Evolutionary conservation across 2,113 vertebrate genomes (phyloP), one percentile per base, ranked within the genome.

Genomic region (Ramphastos sulfuratus): DNA sequence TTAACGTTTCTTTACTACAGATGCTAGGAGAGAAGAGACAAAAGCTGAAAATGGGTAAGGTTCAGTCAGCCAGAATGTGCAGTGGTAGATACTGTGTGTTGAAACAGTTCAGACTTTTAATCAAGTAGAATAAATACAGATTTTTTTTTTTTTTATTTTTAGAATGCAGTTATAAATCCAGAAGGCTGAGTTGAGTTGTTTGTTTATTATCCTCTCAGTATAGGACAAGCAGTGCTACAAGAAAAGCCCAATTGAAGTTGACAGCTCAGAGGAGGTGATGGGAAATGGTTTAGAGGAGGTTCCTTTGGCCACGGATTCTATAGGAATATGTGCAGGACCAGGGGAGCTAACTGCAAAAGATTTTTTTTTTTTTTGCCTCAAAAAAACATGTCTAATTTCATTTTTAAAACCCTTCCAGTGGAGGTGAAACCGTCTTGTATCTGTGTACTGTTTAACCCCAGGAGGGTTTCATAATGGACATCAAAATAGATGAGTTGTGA

Each of bases 311-410:
- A 97, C 87, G 64, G 91, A 94, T 85, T 95, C 94, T 82, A 13
- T 35, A 93, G 96, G 95, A 97, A 94, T 96, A 96, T 74, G 81
- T 96, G 94, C 93, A 93, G 31, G 97, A 96, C 95, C 50, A n/a
- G 90, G 82, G 92, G 96, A 98, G 90, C 92, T 93, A 96, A 89
- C 96, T 84, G 81, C 58, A 90, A 82, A 97, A 97, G 91, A 96
- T 96, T 98, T 39, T 39, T 39, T 37, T 37, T 37, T 37, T 52
- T 44, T 44, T 97, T 98, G 97, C 97, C 98, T 97, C 97, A 96
- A 97, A 98, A 97, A 98, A 98, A 85, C 97, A 97, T 98, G 98
- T 98, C 98, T 97, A 96, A 97, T 98, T 97, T 97, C 97, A 98
- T 98, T 97, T 98, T 96, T 90, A 95, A 97, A 97, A 95, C 82